Base-by-base conservation (phyloP, 2,888 invertebrate genomes). In the Leptinotarsa rubiginosa region DNA sequence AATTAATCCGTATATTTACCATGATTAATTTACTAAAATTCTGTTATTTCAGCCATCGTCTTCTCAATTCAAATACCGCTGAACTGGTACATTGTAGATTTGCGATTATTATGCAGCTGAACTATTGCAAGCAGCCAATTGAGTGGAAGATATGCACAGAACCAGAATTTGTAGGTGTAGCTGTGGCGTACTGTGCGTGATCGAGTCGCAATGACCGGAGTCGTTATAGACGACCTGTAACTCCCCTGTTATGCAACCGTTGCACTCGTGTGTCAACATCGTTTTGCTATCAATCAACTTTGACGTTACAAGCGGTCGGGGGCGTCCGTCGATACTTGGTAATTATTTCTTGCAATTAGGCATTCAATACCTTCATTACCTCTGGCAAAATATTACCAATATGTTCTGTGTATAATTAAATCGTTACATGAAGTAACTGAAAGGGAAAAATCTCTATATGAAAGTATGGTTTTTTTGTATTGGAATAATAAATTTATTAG, bases 181-280 rank as follows among this genome's bases (percentile, higher is more conserved):
- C 59, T 68, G 65, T 56, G 25, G 71, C 68, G 59, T 65, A 62
- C 72, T 80, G 81, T 85, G 85, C 85, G 85, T 86, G 85, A 85
- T 86, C 85, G 83, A 83, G 83, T 84, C 83, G 83, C 83, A 83
- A 82, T 85, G 85, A 86, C 85, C 86, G 80, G 81, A 81, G 83
- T 82, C 81, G 85, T 85, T 85, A 85, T 81, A 67, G 81, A 69
- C 84, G 84, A 84, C 85, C 85, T 80, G 81, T 74, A 79, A 83
- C 84, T 83, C 84, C 84, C 81, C 82, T 78, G 82, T 85, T 85
- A 85, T 84, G 85, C 83, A 85, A 86, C 85, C 81, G 80, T 78
- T 79, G 80, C 82, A 79, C 80, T 81, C 80, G 82, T 73, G 80
- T 83, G 84, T 85, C 85, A 84, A 85, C 85, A 84, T 82, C 75